These are phyloP conservation scores for Karalla daura DNA, from an alignment of 2,797 vertebrate species.

Conservation along the genomic window DNA sequence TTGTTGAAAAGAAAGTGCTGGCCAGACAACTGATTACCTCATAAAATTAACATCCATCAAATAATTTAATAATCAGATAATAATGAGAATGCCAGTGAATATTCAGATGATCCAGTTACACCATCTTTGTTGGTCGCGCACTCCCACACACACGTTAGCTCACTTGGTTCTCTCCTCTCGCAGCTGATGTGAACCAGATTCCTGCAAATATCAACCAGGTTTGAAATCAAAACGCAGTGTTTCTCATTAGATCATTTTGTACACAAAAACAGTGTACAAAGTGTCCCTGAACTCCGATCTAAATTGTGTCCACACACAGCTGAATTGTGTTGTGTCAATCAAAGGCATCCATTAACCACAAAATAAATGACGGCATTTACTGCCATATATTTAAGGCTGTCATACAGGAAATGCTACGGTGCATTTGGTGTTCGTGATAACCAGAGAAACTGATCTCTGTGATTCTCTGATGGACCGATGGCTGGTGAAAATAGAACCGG, in stretches of 20 bases:
- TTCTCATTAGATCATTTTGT: conserved; percentile 38
- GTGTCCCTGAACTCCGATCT: conserved; percentile 27
- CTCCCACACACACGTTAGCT: background rate
- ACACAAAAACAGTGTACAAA: conserved; percentile 27
- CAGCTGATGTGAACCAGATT: conserved; percentile 37
- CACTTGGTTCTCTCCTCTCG: background rate
- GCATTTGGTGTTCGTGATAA: background rate
- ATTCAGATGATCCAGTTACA: background rate
- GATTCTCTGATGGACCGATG: conserved; percentile 22
- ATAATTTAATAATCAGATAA: too few species aligned
- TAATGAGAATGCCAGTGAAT: background rate
- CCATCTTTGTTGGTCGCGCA: background rate
- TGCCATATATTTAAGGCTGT: background rate
- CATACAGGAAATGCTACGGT: background rate
- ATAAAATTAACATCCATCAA: too few species aligned
- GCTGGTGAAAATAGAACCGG: conserved; percentile 55
- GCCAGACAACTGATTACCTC: too few species aligned
- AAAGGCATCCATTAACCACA: too few species aligned
- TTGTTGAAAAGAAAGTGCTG: too few species aligned
- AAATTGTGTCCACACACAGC: too few species aligned
- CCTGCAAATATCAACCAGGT: conserved; percentile 43
- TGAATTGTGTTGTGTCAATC: too few species aligned
- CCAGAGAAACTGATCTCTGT: conserved; percentile 1
- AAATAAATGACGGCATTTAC: background rate
- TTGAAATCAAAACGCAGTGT: conserved; percentile 11